phyloP scores from a whole-genome alignment of 2,113 vertebrate genomes.

The Ivindomyrus marchei region DNA sequence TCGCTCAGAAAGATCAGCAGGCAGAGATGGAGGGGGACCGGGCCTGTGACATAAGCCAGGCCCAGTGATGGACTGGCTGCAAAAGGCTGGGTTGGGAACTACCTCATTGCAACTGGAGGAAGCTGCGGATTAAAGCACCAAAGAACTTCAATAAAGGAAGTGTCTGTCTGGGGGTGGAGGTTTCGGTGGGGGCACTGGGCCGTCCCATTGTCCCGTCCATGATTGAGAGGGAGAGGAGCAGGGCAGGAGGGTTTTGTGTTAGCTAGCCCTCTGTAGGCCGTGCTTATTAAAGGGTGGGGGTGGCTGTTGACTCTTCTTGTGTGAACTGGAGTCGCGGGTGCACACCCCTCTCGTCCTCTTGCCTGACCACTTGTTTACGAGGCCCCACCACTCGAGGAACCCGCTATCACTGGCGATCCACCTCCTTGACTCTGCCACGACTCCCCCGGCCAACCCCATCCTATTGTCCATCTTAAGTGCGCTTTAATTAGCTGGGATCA shows the following conservation, averaged over 20 bases:
- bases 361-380: slow-evolving; percentile 56
- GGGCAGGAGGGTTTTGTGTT: slow-evolving; percentile 64
- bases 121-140: slow-evolving; percentile 75
- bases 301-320: slow-evolving; percentile 74
- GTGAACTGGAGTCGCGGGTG: slow-evolving; percentile 67
- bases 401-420: not conserved
- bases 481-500: slow-evolving; percentile 71
- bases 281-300: slow-evolving; percentile 60
- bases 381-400: slow-evolving; percentile 32
- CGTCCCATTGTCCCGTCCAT: slow-evolving; percentile 62
- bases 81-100: slow-evolving; percentile 68
- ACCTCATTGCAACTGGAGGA: slow-evolving; percentile 70
- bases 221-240: slow-evolving; percentile 68
- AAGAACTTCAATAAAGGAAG: slow-evolving; percentile 77
- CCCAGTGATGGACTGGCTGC: slow-evolving; percentile 55
- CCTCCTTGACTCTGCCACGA: slow-evolving; percentile 17
- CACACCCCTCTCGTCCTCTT: slow-evolving; percentile 50
- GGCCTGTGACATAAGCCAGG: slow-evolving; percentile 25
- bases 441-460: slow-evolving; percentile 51
- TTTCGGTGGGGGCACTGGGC: slow-evolving; percentile 44
- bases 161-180: slow-evolving; percentile 66
- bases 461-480: slow-evolving; percentile 70
- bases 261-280: slow-evolving; percentile 53
- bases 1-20: not conserved
- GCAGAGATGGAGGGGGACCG: slow-evolving; percentile 1